phyloP scores from a whole-genome alignment of 2,888 invertebrate species.

The Dryocosmus kuriphilus region DNA sequence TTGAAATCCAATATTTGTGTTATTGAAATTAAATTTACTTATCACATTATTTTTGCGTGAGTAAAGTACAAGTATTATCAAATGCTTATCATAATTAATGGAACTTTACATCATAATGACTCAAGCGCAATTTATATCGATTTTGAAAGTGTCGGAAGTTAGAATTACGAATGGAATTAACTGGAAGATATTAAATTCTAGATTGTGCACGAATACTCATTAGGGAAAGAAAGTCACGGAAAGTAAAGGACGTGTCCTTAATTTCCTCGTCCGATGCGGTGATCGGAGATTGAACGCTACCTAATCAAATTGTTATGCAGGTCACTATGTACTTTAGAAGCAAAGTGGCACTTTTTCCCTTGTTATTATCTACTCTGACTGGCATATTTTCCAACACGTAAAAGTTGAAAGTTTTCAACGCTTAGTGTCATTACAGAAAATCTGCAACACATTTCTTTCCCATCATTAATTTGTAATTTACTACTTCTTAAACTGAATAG shows the following conservation, averaged over 20 bases:
- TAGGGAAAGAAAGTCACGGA: constrained; percentile 19
- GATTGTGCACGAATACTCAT: neutral
- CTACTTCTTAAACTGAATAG: too few species aligned
- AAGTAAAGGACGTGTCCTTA: constrained; percentile 36
- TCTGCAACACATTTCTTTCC: neutral
- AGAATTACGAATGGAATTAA: neutral
- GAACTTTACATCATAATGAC: neutral
- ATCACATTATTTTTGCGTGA: too few species aligned
- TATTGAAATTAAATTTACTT: too few species aligned
- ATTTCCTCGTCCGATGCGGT: neutral
- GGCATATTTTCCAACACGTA: constrained; percentile 15
- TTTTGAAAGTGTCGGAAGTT: neutral
- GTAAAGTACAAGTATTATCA: neutral
- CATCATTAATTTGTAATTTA: too few species aligned
- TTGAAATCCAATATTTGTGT: too few species aligned
- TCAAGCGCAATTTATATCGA: neutral
- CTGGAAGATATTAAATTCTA: neutral
- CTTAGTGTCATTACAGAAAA: neutral
- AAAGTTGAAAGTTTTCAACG: constrained; percentile 1
- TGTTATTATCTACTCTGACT: constrained; percentile 6
- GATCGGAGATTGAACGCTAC: constrained; percentile 25
- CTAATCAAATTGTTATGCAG: constrained; percentile 34
- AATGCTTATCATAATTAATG: neutral
- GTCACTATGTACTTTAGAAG: constrained; percentile 29
- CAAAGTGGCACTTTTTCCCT: constrained; percentile 23